Percentiles rank a stretch among this genome's conserved stretches.
These are phyloP conservation scores for Hyposoter didymator DNA, from an alignment of 2,888 invertebrate species.

Conservation along the genomic window DNA sequence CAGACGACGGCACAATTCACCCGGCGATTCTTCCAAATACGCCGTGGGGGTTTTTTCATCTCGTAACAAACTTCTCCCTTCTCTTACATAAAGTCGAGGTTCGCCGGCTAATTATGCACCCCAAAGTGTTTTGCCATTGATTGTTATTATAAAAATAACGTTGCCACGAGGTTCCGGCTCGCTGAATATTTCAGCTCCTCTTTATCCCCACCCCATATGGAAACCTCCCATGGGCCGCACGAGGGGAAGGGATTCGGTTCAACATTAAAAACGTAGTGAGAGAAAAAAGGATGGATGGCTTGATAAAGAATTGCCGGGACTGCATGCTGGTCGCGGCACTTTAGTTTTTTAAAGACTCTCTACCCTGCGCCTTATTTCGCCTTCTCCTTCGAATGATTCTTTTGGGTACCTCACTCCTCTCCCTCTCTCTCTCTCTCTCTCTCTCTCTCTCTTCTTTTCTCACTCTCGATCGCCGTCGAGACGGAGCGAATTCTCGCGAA, in stretches of 20 bases:
- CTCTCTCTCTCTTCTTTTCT: conserved; percentile 7
- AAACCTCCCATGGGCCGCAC: conserved; percentile 40
- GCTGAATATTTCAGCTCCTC: conserved; percentile 76
- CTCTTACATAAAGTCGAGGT: conserved; percentile 54
- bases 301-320: conserved; percentile 64
- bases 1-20: conserved; percentile 45
- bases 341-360: conserved; percentile 65
- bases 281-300: conserved; percentile 20
- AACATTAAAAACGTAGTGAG: conserved; percentile 55
- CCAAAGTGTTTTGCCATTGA: conserved; percentile 71
- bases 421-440: background rate
- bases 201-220: conserved; percentile 40
- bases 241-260: conserved; percentile 20
- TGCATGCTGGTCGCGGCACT: conserved; percentile 60
- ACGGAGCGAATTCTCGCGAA: conserved; percentile 47
- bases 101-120: conserved; percentile 69
- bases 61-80: conserved; percentile 31
- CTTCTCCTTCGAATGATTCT: conserved; percentile 59
- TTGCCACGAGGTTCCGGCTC: conserved; percentile 72
- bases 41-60: conserved; percentile 60
- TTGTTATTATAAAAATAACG: conserved; percentile 76
- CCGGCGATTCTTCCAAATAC: conserved; percentile 60
- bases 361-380: conserved; percentile 56
- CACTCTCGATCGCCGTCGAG: conserved; percentile 23
- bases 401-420: conserved; percentile 50